Evolutionary conservation across 53 echinoderm and acorn worm genomes (phyloP), one percentile per base, ranked within the genome.

Genomic region (Hippasteria phrygiana): DNA sequence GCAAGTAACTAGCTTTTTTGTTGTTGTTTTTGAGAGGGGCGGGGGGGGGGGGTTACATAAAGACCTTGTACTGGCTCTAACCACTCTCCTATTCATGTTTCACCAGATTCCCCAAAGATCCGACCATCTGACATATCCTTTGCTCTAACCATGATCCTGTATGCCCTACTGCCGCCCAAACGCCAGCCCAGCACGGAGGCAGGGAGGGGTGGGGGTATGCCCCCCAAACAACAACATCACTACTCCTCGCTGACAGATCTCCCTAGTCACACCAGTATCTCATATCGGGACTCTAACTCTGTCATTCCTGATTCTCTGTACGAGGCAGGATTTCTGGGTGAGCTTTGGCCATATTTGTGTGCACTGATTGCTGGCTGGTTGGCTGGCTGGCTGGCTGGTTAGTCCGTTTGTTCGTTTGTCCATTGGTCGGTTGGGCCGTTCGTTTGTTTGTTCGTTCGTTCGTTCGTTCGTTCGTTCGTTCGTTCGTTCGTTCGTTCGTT

Each of bases 321-420:
- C 33, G 95, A 98, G 77, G 98, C 98, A 26, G 98, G 94, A 12
- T 98, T 96, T 54, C 90, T 98, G 12, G 98, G 98, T 97, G 62
- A 80, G 92, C 40, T 11, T 12, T 38, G 4, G n/a, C n/a, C n/a
- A n/a, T n/a, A n/a, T n/a, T n/a, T n/a, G n/a, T n/a, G n/a, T n/a
- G n/a, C n/a, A n/a, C n/a, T n/a, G n/a, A n/a, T n/a, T n/a, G n/a
- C n/a, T n/a, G n/a, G n/a, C n/a, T n/a, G n/a, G n/a, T n/a, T n/a
- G n/a, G n/a, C n/a, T n/a, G n/a, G n/a, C n/a, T n/a, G n/a, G n/a
- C n/a, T n/a, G n/a, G n/a, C n/a, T n/a, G n/a, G n/a, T n/a, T n/a
- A n/a, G n/a, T n/a, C n/a, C n/a, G n/a, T n/a, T n/a, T n/a, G n/a
- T n/a, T n/a, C n/a, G n/a, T n/a, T n/a, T n/a, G n/a, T n/a, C n/a